Evolutionary conservation across 1,140 invertebrate genomes (phyloP).

Genomic region (Drosophila willistoni): DNA sequence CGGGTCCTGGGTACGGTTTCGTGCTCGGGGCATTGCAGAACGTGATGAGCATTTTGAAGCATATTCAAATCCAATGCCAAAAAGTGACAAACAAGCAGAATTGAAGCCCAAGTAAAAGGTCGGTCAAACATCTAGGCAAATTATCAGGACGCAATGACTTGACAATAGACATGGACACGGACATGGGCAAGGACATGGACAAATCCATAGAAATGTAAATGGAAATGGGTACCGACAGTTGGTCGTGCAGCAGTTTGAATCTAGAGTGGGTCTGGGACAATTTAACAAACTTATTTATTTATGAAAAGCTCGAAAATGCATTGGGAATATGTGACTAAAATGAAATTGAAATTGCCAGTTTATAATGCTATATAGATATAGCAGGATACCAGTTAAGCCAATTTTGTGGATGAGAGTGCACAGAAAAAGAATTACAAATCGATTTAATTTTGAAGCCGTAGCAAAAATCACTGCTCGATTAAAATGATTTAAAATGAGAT

Average conservation of each 20-base stretch:
- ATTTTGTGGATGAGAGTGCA: constrained; percentile 16
- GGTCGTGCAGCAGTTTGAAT: neutral
- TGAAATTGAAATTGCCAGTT: constrained; percentile 61
- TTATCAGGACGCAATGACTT: constrained; percentile 21
- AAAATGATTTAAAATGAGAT: constrained; percentile 1
- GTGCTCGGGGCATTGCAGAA: constrained; percentile 15
- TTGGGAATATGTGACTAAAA: constrained; percentile 57
- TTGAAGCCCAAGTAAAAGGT: constrained; percentile 9
- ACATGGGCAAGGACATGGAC: constrained; percentile 4
- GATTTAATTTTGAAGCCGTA: neutral
- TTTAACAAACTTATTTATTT: constrained; percentile 77
- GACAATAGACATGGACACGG: constrained; percentile 32
- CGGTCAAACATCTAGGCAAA: constrained; percentile 20
- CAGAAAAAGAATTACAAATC: neutral
- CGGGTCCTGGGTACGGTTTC: neutral
- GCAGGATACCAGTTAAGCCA: constrained; percentile 40
- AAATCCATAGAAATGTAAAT: neutral
- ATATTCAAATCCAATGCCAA: constrained; percentile 63
- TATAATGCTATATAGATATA: constrained; percentile 20
- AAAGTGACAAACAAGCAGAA: constrained; percentile 64
- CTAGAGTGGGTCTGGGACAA: constrained; percentile 47
- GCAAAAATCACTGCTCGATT: constrained; percentile 16
- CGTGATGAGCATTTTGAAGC: constrained; percentile 65
- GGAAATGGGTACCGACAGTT: constrained; percentile 1
- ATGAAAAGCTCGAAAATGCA: constrained; percentile 66